phyloP scores from a whole-genome alignment of 2,888 invertebrate species.

The Drosophila mettleri region DNA sequence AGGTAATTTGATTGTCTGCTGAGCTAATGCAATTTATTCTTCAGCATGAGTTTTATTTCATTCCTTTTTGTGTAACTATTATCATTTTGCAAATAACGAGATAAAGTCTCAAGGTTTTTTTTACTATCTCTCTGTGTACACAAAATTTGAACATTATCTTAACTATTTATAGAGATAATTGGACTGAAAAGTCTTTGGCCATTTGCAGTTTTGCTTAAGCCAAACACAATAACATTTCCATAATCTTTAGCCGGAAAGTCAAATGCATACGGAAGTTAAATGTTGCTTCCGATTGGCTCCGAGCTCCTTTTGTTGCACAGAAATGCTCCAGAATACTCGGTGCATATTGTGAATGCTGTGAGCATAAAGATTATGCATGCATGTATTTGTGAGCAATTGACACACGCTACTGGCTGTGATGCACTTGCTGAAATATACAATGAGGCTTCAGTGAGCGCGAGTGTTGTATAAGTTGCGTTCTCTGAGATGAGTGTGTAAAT shows the following conservation, averaged over 20 bases:
- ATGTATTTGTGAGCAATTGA: conserved; percentile 2
- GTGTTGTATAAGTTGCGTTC: neutral
- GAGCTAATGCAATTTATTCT: neutral
- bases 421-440: neutral
- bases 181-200: neutral
- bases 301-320: neutral
- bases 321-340: neutral
- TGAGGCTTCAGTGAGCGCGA: neutral
- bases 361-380: neutral
- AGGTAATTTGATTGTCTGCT: neutral
- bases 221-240: neutral
- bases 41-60: neutral
- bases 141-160: neutral
- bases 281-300: conserved; percentile 4
- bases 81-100: neutral
- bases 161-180: neutral
- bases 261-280: neutral
- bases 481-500: neutral
- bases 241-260: neutral
- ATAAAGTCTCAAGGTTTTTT: conserved; percentile 1
- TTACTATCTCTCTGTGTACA: neutral
- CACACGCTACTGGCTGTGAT: neutral
- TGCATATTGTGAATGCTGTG: neutral
- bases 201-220: neutral
- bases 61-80: neutral